Evolutionary conservation across 2,797 vertebrate species (phyloP).

Genomic region (Lepidocolaptes lacrymiger): DNA sequence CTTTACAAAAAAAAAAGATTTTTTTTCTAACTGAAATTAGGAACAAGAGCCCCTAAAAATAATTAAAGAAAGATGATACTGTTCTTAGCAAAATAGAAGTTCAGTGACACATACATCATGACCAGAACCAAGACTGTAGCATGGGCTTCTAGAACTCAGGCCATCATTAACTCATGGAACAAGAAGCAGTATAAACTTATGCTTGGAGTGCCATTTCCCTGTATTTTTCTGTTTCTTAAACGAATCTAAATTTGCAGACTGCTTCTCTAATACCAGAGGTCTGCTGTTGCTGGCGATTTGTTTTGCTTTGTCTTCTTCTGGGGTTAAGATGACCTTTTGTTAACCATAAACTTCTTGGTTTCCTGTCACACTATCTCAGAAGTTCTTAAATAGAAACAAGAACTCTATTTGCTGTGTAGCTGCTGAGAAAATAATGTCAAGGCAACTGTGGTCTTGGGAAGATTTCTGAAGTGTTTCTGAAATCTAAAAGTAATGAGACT

Average conservation of each 20-base stretch:
- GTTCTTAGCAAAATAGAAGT: neutral
- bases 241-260: neutral
- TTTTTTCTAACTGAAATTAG: neutral
- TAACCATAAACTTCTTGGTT: neutral
- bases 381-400: constrained; percentile 14
- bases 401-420: neutral
- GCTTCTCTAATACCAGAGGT: neutral
- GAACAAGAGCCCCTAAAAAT: neutral
- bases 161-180: neutral
- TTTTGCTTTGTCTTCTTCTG: neutral
- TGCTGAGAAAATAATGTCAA: constrained; percentile 13
- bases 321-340: neutral
- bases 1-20: neutral
- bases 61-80: neutral
- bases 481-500: neutral
- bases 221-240: neutral
- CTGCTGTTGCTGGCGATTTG: neutral
- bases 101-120: neutral
- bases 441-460: neutral
- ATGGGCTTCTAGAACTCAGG: neutral
- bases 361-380: neutral
- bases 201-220: neutral
- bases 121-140: neutral
- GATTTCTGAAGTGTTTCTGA: neutral
- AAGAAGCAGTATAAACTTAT: neutral